phyloP scores from a whole-genome alignment of 2,113 vertebrate species.

The Lathamus discolor region DNA sequence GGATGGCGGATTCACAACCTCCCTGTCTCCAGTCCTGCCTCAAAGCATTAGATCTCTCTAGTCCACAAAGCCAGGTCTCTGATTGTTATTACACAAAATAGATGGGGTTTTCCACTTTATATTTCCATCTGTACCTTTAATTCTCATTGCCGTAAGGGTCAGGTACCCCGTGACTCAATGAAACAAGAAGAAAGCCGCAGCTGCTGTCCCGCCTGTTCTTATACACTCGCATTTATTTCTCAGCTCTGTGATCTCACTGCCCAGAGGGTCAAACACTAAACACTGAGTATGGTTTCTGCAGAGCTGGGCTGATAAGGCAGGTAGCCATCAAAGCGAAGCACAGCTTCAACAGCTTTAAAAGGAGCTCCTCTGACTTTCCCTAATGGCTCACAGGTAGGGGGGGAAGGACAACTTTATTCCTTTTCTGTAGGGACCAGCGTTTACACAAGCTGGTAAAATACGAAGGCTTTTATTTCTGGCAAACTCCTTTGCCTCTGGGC shows the following conservation, averaged over 20 bases:
- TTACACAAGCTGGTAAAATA: neutral
- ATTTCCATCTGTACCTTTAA: neutral
- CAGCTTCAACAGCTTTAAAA: neutral
- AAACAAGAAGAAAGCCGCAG: neutral
- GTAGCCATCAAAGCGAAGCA: neutral
- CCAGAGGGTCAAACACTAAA: neutral
- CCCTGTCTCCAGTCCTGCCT: neutral
- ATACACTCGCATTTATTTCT: fast-evolving
- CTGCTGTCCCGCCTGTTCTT: neutral
- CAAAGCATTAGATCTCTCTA: neutral
- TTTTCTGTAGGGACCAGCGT: neutral
- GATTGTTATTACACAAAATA: neutral
- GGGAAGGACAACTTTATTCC: neutral
- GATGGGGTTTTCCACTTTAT: neutral
- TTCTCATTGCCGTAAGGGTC: neutral
- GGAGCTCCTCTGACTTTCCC: neutral
- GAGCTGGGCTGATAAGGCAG: neutral
- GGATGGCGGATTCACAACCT: neutral
- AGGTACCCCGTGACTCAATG: neutral
- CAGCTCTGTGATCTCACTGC: neutral
- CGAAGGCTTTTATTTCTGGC: neutral
- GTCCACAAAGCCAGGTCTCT: neutral
- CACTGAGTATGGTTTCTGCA: neutral
- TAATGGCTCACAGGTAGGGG: neutral
- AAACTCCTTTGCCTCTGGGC: neutral